Evolutionary conservation across 2,888 invertebrate genomes (phyloP).

Genomic region (Scaptomyza parva): DNA sequence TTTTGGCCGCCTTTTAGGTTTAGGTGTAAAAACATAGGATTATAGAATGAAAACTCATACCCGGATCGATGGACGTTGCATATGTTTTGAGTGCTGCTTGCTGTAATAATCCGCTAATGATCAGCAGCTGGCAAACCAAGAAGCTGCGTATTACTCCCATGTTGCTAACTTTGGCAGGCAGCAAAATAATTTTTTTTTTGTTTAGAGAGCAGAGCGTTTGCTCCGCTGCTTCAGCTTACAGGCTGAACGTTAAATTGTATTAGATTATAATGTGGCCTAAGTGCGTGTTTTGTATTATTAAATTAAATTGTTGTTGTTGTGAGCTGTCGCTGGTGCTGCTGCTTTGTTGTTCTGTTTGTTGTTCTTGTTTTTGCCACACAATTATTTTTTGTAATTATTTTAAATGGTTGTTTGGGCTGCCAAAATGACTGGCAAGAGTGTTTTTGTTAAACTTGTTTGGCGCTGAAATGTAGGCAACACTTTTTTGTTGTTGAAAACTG

Average conservation of each 20-base stretch:
- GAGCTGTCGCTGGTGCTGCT: conserved; percentile 17
- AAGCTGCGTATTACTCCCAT: conserved; percentile 83
- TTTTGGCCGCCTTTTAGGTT: conserved; percentile 13
- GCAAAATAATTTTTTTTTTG: conserved; percentile 10
- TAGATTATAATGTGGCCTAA: conserved; percentile 62
- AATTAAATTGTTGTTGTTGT: conserved; percentile 64
- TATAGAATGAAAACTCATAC: conserved; percentile 40
- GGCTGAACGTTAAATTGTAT: conserved; percentile 51
- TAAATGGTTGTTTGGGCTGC: conserved; percentile 45
- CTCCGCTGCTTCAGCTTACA: conserved; percentile 8
- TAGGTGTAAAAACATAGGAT: conserved; percentile 26
- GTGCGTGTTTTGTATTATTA: conserved; percentile 71
- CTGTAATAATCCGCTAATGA: conserved; percentile 81
- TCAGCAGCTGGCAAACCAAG: conserved; percentile 78
- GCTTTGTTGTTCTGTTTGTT: neutral
- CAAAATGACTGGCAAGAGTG: conserved; percentile 1
- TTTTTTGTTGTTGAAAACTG: conserved; percentile 20
- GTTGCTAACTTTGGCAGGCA: conserved; percentile 58
- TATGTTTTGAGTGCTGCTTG: conserved; percentile 37
- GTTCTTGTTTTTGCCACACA: conserved; percentile 14
- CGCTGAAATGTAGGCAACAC: conserved; percentile 57
- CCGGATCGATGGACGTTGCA: conserved; percentile 19
- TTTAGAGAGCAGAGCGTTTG: conserved; percentile 6
- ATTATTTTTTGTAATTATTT: conserved; percentile 65
- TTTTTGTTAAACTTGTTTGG: conserved; percentile 7